A percentile compares a stretch with the other conserved stretches of the same genome.
phyloP scores from a whole-genome alignment of 1,140 invertebrate genomes.

The fruit fly (Drosophila melanogaster) region DNA sequence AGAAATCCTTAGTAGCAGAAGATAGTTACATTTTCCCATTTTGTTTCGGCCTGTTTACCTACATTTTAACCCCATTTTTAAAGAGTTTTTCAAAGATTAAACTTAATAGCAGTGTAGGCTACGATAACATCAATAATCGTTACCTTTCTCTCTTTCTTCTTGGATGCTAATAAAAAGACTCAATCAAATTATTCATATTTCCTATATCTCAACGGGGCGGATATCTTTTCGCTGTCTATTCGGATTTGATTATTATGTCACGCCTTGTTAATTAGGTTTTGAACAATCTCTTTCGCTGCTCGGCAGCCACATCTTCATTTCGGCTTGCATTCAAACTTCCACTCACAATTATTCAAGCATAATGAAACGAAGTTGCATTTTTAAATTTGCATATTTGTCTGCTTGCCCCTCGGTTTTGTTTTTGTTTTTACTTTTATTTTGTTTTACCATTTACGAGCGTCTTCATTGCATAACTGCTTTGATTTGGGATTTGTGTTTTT shows the following conservation, averaged over 20 bases:
- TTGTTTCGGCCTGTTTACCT: constrained; percentile 21
- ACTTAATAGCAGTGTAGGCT: constrained; percentile 41
- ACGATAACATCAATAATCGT: constrained; percentile 17
- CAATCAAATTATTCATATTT: constrained; percentile 39
- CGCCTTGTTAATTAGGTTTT: constrained; percentile 76
- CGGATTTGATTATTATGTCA: constrained; percentile 72
- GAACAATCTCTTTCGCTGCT: constrained; percentile 52
- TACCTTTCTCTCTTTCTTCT: constrained; percentile 11
- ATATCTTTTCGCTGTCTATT: constrained; percentile 27
- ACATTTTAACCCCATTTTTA: constrained; percentile 32
- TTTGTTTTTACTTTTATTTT: constrained; percentile 12
- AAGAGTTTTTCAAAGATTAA: constrained; percentile 46
- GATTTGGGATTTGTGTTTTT: constrained; percentile 54
- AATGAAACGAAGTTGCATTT: constrained; percentile 60
- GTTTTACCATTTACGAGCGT: constrained; percentile 20
- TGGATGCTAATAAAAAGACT: not conserved
- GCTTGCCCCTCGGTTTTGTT: constrained; percentile 11
- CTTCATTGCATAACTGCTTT: constrained; percentile 42
- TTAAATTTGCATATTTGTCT: constrained; percentile 55
- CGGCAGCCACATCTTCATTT: constrained; percentile 46
- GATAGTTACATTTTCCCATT: constrained; percentile 8
- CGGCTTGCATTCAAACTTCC: constrained; percentile 61
- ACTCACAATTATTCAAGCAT: constrained; percentile 65
- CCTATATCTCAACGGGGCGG: constrained; percentile 10
- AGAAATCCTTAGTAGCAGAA: too few relatives aligned